Percentiles rank a stretch among this genome's conserved stretches.
Conservation (phyloP, 2,797 vertebrate genomes). For the Pachyuromys duprasi region DNA sequence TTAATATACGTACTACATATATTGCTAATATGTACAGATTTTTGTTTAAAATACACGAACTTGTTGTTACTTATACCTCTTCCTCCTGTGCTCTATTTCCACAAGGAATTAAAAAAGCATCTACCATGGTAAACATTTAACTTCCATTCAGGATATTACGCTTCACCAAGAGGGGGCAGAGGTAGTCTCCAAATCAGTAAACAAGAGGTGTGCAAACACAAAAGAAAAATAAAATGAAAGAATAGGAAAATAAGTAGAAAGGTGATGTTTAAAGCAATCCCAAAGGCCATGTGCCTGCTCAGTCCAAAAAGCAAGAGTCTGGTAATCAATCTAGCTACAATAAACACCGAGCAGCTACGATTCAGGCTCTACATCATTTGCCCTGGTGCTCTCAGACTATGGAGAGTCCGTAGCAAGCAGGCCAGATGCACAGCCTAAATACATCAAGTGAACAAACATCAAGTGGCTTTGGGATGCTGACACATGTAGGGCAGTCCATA, state of each 20-base stretch:
- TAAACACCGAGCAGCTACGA: slow-evolving; percentile 59
- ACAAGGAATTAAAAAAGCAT: slow-evolving; percentile 16
- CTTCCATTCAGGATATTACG: background rate
- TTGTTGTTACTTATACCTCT: background rate
- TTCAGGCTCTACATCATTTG: slow-evolving; percentile 38
- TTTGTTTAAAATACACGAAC: slow-evolving; percentile 49
- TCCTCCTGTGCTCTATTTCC: background rate
- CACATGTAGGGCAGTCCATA: slow-evolving; percentile 90
- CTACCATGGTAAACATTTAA: background rate
- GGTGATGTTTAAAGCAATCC: slow-evolving; percentile 82
- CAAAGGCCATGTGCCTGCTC: slow-evolving; percentile 79
- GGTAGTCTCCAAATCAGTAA: background rate
- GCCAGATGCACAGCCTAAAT: slow-evolving; percentile 82
- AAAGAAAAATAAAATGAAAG: slow-evolving; percentile 45
- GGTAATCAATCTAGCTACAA: slow-evolving; percentile 64
- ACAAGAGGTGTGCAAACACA: background rate
- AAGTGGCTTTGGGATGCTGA: slow-evolving; percentile 85
- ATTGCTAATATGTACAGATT: slow-evolving; percentile 18
- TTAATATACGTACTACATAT: background rate
- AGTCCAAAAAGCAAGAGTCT: slow-evolving; percentile 85
- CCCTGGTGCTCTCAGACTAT: slow-evolving; percentile 76
- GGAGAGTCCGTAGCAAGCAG: slow-evolving; percentile 79
- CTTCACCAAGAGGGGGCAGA: slow-evolving; percentile 21
- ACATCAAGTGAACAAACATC: slow-evolving; percentile 83
- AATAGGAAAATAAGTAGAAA: slow-evolving; percentile 37